A percentile compares a stretch with the other conserved stretches of the same genome.
Conservation (phyloP, 2,113 vertebrate species). For the Corydoras maculifer region DNA sequence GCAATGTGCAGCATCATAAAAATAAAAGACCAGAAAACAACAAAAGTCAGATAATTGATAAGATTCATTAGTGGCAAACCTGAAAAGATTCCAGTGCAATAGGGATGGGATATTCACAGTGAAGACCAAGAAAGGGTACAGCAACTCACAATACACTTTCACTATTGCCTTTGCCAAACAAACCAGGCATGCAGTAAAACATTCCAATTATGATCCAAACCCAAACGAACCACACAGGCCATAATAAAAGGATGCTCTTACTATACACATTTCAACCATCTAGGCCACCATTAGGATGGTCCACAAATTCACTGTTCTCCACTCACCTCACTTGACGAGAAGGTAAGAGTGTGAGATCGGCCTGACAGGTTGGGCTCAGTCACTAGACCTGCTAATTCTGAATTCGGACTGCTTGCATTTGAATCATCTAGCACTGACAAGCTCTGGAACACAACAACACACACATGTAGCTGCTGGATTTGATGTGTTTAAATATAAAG, state of each 20-base stretch:
- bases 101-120: not conserved
- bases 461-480: constrained; percentile 5
- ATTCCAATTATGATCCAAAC: not conserved
- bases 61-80: not conserved
- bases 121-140: not conserved
- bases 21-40: not conserved
- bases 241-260: not conserved
- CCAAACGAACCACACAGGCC: constrained; percentile 1
- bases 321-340: constrained; percentile 95
- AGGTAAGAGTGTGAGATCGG: constrained; percentile 89
- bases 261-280: constrained; percentile 14
- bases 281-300: not conserved
- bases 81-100: not conserved
- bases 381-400: constrained; percentile 86
- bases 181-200: not conserved
- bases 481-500: not conserved
- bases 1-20: constrained; percentile 1
- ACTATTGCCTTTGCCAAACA: not conserved
- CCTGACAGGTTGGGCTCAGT: constrained; percentile 88
- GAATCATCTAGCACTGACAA: constrained; percentile 89
- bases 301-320: constrained; percentile 13
- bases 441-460: constrained; percentile 74
- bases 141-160: not conserved
- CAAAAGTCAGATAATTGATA: not conserved
- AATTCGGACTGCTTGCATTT: constrained; percentile 77